These are phyloP conservation scores for Cisticola juncidis DNA, from an alignment of 2,113 vertebrate genomes.

Conservation along the genomic window DNA sequence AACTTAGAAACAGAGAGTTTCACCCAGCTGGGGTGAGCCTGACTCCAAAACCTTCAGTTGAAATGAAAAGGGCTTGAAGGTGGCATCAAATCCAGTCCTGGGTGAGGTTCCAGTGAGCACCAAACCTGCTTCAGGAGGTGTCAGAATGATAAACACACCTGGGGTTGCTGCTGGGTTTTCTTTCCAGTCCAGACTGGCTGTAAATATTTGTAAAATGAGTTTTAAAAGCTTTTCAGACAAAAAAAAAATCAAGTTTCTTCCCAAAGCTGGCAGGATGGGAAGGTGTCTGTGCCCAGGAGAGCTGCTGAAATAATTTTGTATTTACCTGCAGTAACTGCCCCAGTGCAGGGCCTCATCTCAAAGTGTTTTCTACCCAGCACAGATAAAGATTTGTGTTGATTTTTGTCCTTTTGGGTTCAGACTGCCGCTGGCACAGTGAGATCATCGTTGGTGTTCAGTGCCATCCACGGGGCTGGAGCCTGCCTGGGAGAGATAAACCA, in stretches of 20 bases:
- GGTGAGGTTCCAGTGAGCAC: not conserved
- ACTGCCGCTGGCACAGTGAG: not conserved
- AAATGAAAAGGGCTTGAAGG: not conserved
- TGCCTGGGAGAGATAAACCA: conserved; percentile 62
- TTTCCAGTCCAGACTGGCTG: not conserved
- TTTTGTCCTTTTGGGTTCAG: not conserved
- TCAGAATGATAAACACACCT: accelerated
- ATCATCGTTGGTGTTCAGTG: conserved; percentile 25
- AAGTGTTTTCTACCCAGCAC: not conserved
- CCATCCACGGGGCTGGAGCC: conserved; percentile 25
- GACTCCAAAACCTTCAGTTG: not conserved
- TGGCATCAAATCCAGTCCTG: not conserved
- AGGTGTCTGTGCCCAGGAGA: not conserved
- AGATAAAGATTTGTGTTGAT: conserved; percentile 4
- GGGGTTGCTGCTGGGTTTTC: not conserved
- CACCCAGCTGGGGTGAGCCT: not conserved
- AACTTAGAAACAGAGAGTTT: not conserved
- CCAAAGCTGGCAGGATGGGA: not conserved
- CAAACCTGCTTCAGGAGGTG: not conserved
- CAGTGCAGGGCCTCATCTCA: not conserved
- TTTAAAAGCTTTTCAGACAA: not conserved
- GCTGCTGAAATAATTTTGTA: not conserved
- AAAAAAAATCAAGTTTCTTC: not conserved
- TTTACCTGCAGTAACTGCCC: conserved; percentile 11
- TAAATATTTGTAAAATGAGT: not conserved